phyloP scores from a whole-genome alignment of 2,113 vertebrate species.

The Boulengeromyrus knoepffleri region DNA sequence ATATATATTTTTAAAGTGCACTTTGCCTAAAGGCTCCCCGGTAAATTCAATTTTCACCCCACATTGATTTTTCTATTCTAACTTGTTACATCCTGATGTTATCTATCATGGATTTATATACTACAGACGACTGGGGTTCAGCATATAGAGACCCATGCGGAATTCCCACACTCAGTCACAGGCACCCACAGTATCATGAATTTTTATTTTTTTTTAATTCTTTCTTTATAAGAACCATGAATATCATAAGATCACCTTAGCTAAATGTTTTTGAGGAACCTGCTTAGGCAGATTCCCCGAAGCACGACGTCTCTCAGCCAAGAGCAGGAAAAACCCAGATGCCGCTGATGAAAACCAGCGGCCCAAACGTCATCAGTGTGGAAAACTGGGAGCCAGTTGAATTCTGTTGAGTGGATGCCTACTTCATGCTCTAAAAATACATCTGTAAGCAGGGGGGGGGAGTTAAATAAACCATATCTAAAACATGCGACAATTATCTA shows the following conservation, averaged over 20 bases:
- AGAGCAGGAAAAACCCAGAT: constrained; percentile 19
- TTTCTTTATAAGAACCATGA: neutral
- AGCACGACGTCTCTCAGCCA: constrained; percentile 16
- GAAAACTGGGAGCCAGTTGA: constrained; percentile 18
- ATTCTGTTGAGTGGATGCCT: constrained; percentile 17
- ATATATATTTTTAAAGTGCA: constrained; percentile 88
- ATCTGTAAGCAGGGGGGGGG: constrained; percentile 7
- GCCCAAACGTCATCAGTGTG: constrained; percentile 26
- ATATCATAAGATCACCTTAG: constrained; percentile 19
- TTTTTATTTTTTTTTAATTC: neutral
- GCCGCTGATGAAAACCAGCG: constrained; percentile 21
- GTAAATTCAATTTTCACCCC: constrained; percentile 95
- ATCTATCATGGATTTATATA: constrained; percentile 52
- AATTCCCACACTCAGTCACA: neutral
- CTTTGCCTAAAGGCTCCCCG: constrained; percentile 91
- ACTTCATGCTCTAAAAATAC: constrained; percentile 36
- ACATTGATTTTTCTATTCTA: constrained; percentile 87
- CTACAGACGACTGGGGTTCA: constrained; percentile 17
- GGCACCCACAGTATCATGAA: neutral
- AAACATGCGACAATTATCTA: constrained; percentile 19
- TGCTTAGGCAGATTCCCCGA: constrained; percentile 9
- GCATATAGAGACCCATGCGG: constrained; percentile 21
- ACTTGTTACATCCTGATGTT: constrained; percentile 78
- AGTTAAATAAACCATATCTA: constrained; percentile 24
- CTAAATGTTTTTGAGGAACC: neutral